Base-by-base conservation (phyloP, 2,113 vertebrate species). In the Caranx melampygus region DNA sequence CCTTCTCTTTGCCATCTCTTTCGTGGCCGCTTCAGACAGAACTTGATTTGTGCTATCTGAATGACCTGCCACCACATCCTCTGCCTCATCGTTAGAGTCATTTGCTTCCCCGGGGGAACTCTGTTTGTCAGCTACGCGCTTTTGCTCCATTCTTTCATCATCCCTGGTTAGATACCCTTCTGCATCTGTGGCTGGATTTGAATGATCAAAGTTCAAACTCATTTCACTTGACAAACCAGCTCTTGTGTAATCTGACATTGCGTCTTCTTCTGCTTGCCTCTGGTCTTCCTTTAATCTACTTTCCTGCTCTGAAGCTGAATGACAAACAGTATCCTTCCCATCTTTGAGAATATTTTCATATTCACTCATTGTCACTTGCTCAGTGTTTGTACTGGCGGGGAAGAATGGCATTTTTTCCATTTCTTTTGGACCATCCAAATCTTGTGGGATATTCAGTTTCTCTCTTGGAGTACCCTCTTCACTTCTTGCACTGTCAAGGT, bases 401-500 rank as follows among this genome's bases (percentile, higher is more conserved):
- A 5, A 64, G 21, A 26, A 64, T 45, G 54, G 37, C 20, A 75
- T 55, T 57, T 51, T 67, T 45, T 68, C 37, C 2, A 62, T 52
- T 67, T 49, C 81, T 72, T 79, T 79, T 35, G 49, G 72, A 58
- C 58, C 54, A 64, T 87, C 80, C 78, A 63, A 80, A 78, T 79
- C 70, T 76, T 84, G 85, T 37, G 55, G 73, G 21, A 68, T n/a
- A 67, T 65, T 81, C 11, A 59, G 62, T 52, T 87, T 77, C 63
- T 78, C 54, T 63, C 55, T 78, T 68, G 80, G 52, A 64, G 72
- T 65, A 47, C 68, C 55, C 67, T 87, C 88, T 83, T 91, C 78
- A 42, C 70, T 85, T 89, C 60, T 79, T 82, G 80, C 45, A 89
- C 37, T 81, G 55, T 86, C 51, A 90, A 77, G 78, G 60, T 78